phyloP scores from a whole-genome alignment of 2,888 invertebrate species.

The Drosophila emarginata region DNA sequence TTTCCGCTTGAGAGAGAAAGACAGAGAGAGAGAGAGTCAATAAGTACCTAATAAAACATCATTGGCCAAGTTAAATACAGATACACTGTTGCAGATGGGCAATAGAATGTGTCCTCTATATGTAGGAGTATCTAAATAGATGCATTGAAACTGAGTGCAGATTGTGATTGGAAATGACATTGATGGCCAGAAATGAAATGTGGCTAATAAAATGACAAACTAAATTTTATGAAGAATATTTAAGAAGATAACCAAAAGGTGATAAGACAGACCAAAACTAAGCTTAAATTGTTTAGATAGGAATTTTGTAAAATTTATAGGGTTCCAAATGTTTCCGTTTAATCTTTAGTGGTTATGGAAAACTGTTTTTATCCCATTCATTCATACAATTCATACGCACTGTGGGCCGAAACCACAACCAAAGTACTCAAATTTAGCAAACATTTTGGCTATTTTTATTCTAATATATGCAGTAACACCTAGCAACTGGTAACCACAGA shows the following conservation, averaged over 20 bases:
- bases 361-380: background rate
- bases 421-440: constrained; percentile 15
- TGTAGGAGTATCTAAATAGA: background rate
- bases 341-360: too few species aligned
- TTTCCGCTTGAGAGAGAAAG: background rate
- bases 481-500: constrained; percentile 58
- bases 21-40: background rate
- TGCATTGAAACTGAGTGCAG: background rate
- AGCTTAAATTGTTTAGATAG: background rate
- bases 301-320: background rate
- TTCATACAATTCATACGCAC: constrained; percentile 9
- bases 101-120: background rate
- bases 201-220: too few species aligned
- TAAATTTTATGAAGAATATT: background rate
- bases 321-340: background rate
- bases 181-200: background rate
- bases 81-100: background rate
- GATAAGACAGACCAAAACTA: too few species aligned
- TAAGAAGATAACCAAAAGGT: too few species aligned
- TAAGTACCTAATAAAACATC: background rate
- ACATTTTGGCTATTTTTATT: constrained; percentile 36
- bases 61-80: background rate
- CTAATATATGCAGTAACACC: constrained; percentile 48
- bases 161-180: background rate
- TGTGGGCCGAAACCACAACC: constrained; percentile 25